Evolutionary conservation across 2,113 vertebrate species (phyloP).

Genomic region (Mus spicilegus): DNA sequence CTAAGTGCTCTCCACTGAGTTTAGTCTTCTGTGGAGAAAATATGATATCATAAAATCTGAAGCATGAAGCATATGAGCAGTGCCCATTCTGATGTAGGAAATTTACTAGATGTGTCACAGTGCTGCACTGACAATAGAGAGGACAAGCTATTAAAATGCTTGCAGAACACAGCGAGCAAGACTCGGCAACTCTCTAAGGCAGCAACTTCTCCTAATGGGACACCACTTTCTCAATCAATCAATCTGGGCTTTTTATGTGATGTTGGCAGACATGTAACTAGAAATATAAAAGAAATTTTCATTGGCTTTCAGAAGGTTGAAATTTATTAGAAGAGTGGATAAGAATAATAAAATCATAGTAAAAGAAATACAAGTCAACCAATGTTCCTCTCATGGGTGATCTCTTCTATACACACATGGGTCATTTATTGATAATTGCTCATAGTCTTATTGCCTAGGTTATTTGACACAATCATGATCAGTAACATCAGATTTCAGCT

Average conservation of each 20-base stretch:
- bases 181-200: not conserved
- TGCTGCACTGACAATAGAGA: not conserved
- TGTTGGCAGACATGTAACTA: not conserved
- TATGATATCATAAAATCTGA: slow-evolving; percentile 63
- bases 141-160: slow-evolving; percentile 6
- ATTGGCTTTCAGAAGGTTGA: slow-evolving; percentile 36
- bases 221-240: not conserved
- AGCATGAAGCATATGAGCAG: slow-evolving; percentile 49
- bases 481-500: not conserved
- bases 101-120: slow-evolving; percentile 41
- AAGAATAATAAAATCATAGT: slow-evolving; percentile 26
- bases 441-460: not conserved
- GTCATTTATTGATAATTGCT: not conserved
- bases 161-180: not conserved
- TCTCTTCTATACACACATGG: not conserved
- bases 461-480: not conserved
- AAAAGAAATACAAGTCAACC: not conserved
- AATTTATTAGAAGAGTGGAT: not conserved
- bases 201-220: not conserved
- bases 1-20: slow-evolving; percentile 40
- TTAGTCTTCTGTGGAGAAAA: slow-evolving; percentile 67
- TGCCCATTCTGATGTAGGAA: slow-evolving; percentile 32
- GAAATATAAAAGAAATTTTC: not conserved
- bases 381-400: not conserved
- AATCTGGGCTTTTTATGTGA: not conserved